A percentile compares a stretch with the other conserved stretches of the same genome.
Evolutionary conservation across 1,140 invertebrate genomes (phyloP).

Genomic region (Pantala flavescens): DNA sequence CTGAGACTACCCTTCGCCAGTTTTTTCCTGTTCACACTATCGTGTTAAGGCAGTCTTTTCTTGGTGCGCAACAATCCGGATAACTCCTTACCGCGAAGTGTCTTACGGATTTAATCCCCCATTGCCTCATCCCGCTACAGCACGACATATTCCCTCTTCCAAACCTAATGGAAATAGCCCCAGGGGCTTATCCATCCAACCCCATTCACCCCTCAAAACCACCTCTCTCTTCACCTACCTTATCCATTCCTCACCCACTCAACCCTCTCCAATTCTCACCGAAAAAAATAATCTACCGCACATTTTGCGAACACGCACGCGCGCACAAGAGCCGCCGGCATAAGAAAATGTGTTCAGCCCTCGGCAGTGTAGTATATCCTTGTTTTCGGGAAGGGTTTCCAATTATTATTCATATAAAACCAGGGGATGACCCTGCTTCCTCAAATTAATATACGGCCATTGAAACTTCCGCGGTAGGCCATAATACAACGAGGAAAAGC

Average conservation of each 20-base stretch:
- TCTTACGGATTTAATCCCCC: not conserved
- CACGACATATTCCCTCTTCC: not conserved
- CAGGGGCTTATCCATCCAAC: not conserved
- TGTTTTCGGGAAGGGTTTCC: not conserved
- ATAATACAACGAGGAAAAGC: slow-evolving; percentile 9
- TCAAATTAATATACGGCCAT: slow-evolving; percentile 7
- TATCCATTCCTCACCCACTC: not conserved
- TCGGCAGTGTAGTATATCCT: slow-evolving; percentile 8
- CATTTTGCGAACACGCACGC: not conserved
- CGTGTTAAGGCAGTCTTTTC: not conserved
- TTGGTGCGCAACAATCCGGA: not conserved
- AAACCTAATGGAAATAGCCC: not conserved
- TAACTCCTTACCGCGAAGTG: not conserved
- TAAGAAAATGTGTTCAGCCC: not conserved
- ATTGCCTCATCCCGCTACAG: not conserved
- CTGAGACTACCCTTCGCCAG: not conserved
- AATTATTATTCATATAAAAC: slow-evolving; percentile 11
- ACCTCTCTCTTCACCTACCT: not conserved
- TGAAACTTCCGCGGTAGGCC: not conserved
- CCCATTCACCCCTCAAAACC: not conserved
- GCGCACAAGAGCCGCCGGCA: not conserved
- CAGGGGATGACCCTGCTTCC: slow-evolving; percentile 5
- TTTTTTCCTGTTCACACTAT: not conserved
- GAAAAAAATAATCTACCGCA: slow-evolving; percentile 1
- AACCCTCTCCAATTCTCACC: not conserved